phyloP scores from a whole-genome alignment of 1,140 invertebrate genomes.

The Drosophila sulfurigaster region DNA sequence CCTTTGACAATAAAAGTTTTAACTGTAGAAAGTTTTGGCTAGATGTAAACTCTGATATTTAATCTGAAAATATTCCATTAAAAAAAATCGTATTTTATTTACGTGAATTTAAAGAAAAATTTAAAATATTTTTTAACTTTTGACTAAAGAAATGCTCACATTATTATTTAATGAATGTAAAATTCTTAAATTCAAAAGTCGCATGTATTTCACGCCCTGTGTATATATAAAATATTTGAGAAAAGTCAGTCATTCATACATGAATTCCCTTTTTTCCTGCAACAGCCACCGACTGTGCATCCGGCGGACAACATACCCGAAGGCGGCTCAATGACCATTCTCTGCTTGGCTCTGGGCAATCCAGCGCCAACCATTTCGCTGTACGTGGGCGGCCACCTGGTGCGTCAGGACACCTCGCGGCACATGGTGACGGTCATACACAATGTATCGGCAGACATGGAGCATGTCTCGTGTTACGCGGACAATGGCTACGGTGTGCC shows the following conservation, averaged over 20 bases:
- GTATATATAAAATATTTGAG: too few species aligned
- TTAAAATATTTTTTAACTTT: too few species aligned
- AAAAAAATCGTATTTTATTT: too few species aligned
- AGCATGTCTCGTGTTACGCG: conserved; percentile 93
- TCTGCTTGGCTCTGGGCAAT: conserved; percentile 93
- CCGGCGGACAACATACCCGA: conserved; percentile 92
- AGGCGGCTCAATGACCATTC: conserved; percentile 92
- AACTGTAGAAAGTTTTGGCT: too few species aligned
- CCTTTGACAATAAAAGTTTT: too few species aligned
- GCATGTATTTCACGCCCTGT: too few species aligned
- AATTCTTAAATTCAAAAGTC: too few species aligned
- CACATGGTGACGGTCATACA: conserved; percentile 93
- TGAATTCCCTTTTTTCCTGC: conserved; percentile 18
- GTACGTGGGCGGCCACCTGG: conserved; percentile 89
- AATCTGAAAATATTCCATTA: too few species aligned
- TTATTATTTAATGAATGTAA: too few species aligned
- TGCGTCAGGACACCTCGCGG: conserved; percentile 90
- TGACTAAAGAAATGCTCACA: too few species aligned
- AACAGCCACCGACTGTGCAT: conserved; percentile 91
- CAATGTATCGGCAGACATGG: conserved; percentile 92
- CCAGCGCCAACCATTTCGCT: conserved; percentile 93
- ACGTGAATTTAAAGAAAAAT: too few species aligned
- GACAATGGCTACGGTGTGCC: conserved; percentile 94
- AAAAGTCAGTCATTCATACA: background rate
- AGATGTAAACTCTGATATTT: too few species aligned